Percentiles rank a stretch among this genome's conserved stretches.
Evolutionary conservation across 2,888 invertebrate genomes (phyloP).

Genomic region (Halictus ligatus): DNA sequence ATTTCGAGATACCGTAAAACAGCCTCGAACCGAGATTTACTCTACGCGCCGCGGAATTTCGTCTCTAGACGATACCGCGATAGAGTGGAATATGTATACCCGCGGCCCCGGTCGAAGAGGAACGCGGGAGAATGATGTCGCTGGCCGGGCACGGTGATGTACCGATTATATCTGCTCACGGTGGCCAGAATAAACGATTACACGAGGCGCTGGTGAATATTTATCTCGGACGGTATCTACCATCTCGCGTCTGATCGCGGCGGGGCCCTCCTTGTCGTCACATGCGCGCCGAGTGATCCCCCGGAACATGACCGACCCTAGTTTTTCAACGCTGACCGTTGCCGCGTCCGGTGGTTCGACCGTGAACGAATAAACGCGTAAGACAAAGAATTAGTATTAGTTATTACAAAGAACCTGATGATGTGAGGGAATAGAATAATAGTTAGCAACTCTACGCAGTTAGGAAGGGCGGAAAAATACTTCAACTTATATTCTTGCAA

Average conservation of each 20-base stretch:
- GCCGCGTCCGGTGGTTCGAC: too few species aligned
- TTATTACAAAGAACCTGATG: too few species aligned
- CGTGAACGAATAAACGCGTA: too few species aligned
- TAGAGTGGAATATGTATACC: background rate
- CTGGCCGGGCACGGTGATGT: constrained; percentile 59
- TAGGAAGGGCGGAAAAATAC: too few species aligned
- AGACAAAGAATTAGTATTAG: too few species aligned
- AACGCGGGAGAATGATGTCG: constrained; percentile 56
- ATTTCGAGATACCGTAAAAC: constrained; percentile 61
- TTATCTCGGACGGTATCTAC: constrained; percentile 62
- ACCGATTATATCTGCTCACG: constrained; percentile 63
- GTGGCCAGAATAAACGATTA: constrained; percentile 65
- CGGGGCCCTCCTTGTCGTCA: constrained; percentile 54
- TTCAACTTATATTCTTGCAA: too few species aligned
- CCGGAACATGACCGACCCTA: constrained; percentile 33
- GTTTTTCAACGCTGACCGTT: constrained; percentile 41
- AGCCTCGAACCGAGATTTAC: constrained; percentile 59
- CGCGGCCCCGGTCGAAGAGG: constrained; percentile 36
- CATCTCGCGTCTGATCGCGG: constrained; percentile 58
- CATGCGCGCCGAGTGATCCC: constrained; percentile 57
- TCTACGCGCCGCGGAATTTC: constrained; percentile 40
- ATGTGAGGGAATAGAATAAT: too few species aligned
- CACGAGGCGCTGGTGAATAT: constrained; percentile 63
- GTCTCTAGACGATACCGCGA: constrained; percentile 24
- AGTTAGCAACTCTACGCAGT: too few species aligned